phyloP scores from a whole-genome alignment of 2,797 vertebrate species.

The Tolypeutes matacus region DNA sequence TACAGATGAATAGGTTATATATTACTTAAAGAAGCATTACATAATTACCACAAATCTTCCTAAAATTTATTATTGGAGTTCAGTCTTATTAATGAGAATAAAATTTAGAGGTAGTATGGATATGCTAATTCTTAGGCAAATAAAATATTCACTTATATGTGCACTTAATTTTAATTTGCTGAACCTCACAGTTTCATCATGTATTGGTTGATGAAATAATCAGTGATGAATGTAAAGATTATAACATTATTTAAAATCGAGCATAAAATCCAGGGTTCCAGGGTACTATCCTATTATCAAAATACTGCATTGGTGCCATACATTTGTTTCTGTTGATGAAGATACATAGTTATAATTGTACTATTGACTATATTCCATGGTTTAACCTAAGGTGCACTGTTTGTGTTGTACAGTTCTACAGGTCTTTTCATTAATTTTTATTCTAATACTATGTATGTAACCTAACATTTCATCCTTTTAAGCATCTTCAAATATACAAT shows the following conservation, averaged over 20 bases:
- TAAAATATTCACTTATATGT: conserved; percentile 34
- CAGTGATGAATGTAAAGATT: conserved; percentile 37
- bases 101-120: conserved; percentile 34
- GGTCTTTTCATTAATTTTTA: no score
- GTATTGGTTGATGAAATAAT: conserved; percentile 44
- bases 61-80: not conserved
- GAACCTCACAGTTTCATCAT: not conserved
- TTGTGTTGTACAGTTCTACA: no score
- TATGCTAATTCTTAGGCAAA: conserved; percentile 44
- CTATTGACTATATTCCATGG: no score
- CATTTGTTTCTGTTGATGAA: no score
- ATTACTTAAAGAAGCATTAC: not conserved
- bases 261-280: no score
- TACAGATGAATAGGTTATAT: not conserved
- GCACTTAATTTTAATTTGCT: conserved; percentile 60
- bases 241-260: not conserved
- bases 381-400: no score
- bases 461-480: no score
- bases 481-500: no score
- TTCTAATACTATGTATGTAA: no score
- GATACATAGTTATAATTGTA: no score
- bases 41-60: not conserved
- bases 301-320: no score
- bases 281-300: no score
- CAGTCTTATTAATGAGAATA: conserved; percentile 35